phyloP scores from a whole-genome alignment of 2,113 vertebrate species.

The Cairina moschata region DNA sequence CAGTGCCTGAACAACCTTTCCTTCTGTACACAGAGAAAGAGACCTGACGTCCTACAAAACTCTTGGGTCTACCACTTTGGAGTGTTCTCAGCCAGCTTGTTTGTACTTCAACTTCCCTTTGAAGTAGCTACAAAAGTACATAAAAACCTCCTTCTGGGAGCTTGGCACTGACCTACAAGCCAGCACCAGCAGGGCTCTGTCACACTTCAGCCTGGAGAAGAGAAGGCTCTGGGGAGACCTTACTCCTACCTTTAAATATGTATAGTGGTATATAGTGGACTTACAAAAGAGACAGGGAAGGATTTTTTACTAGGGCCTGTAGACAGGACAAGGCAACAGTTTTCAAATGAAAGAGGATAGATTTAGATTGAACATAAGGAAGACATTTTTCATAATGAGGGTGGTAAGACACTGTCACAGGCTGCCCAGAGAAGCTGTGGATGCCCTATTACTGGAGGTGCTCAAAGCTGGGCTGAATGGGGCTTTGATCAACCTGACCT shows the following conservation, averaged over 20 bases:
- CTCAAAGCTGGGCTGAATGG: neutral
- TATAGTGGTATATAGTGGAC: neutral
- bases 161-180: neutral
- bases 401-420: neutral
- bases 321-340: neutral
- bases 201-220: neutral
- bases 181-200: neutral
- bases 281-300: neutral
- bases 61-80: neutral
- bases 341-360: neutral
- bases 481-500: neutral
- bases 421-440: neutral
- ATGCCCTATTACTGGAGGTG: neutral
- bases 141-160: neutral
- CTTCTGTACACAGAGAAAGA: neutral
- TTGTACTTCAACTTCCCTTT: neutral
- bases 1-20: neutral
- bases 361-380: neutral
- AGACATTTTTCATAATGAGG: neutral
- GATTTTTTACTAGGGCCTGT: neutral
- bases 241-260: neutral
- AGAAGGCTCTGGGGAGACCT: neutral
- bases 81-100: neutral
- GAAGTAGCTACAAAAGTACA: neutral
- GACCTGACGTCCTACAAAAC: neutral